These are phyloP conservation scores for Euglossa dilemma DNA, from an alignment of 1,140 invertebrate species.

Conservation along the genomic window DNA sequence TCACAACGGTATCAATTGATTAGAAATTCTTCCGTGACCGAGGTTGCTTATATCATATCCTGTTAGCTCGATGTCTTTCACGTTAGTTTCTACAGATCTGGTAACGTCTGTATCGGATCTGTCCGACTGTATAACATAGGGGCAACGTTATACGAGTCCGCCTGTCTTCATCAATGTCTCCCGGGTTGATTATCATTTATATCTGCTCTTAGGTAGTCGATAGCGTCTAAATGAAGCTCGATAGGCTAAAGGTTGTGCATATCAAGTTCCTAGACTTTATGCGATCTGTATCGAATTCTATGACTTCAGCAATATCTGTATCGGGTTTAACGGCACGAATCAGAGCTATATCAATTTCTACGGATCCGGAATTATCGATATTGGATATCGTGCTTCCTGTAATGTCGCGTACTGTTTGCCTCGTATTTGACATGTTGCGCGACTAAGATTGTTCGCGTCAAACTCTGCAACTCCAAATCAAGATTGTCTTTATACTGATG, in stretches of 20 bases:
- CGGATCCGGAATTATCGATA: not conserved
- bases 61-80: too few relatives aligned
- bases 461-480: not conserved
- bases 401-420: not conserved
- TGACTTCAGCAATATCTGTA: not conserved
- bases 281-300: slow-evolving; percentile 1
- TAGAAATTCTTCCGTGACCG: not conserved
- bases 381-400: not conserved
- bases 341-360: slow-evolving; percentile 1
- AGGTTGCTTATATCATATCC: not conserved
- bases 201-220: not conserved
- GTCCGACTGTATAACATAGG: not conserved
- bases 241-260: too few relatives aligned
- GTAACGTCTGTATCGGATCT: not conserved
- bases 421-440: not conserved
- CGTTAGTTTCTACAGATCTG: too few relatives aligned
- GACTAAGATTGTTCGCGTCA: not conserved
- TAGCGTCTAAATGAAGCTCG: not conserved
- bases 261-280: not conserved
- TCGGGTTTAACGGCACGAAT: slow-evolving; percentile 6
- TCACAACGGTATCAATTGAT: too few relatives aligned
- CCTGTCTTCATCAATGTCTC: not conserved
- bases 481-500: not conserved
- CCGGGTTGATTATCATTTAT: not conserved
- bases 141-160: not conserved